Base-by-base conservation (phyloP, 2,113 vertebrate species). In the Morone saxatilis region DNA sequence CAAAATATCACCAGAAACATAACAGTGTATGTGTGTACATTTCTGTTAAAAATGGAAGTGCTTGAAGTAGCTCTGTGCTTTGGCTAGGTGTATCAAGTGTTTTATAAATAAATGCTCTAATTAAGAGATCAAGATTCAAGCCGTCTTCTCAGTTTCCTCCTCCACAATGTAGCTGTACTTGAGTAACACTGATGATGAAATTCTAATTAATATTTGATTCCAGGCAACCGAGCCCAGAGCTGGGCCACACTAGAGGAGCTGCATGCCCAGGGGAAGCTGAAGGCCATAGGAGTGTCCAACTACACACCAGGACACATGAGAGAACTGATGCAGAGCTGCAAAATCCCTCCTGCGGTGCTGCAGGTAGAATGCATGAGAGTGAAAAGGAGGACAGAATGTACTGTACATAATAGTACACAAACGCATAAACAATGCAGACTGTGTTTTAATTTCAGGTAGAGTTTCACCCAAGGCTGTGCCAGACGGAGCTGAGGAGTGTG, bases 231-330 rank as follows among this genome's bases (percentile, higher is more conserved):
- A 67, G 89, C 88, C 51, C 84, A 90, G 77, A 97, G 94, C 90
- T 97, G 96, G 96, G 89, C 74, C 11, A 61, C 76, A 0, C 80
- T 97, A 91, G 96, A 97, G 89, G 84, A 92, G 40, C 85, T 97
- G 69, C 87, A 96, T n/a, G 40, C 74, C 1, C 77, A 92, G 43
- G 96, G 96, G 25, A 93, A 85, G 60, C 93, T 97, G 57, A 94
- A 88, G n/a, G 95, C 96, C 19, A 95, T 97, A 1, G 96, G 96
- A 1, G 96, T 97, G 71, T 97, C 96, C 31, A 97, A 97, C 90
- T 97, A 97, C 82, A 96, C 96, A 1, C 59, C 90, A 13, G 81
- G 65, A 12, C 96, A 97, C 86, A 91, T 97, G 84, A 84, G 73
- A 68, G 93, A 94, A 69, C 83, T 97, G 50, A 76, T 97, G 70